Percentiles rank a stretch among this genome's conserved stretches.
phyloP scores from a whole-genome alignment of 2,797 vertebrate species.

The Dicrostonyx torquatus region DNA sequence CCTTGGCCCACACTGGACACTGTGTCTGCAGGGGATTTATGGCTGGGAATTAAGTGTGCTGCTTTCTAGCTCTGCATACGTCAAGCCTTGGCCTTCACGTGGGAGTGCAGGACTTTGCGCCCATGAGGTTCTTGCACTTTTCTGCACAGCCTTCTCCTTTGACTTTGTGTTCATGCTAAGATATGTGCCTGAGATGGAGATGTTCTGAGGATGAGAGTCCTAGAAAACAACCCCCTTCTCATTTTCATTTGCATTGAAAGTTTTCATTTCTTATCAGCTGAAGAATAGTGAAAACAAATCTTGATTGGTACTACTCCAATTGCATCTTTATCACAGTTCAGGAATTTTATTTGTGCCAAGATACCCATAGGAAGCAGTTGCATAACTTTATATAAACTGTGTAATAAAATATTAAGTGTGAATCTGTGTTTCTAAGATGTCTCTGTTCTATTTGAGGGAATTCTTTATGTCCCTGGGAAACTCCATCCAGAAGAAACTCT shows the following conservation, averaged over 20 bases:
- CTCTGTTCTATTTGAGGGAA: neutral
- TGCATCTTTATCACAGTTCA: conserved; percentile 10
- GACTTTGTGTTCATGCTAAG: neutral
- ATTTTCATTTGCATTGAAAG: conserved; percentile 32
- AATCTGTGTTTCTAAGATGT: conserved; percentile 24
- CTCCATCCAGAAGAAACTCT: neutral
- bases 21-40: conserved; percentile 27
- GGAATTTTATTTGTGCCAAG: neutral
- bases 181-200: neutral
- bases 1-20: neutral
- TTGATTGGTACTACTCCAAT: conserved; percentile 5
- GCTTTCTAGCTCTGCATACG: neutral
- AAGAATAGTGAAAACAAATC: conserved; percentile 38
- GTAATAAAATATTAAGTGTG: neutral
- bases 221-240: neutral
- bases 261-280: neutral
- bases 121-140: neutral
- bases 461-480: neutral
- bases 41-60: conserved; percentile 15
- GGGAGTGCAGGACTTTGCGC: neutral
- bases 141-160: neutral
- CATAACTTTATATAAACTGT: conserved; percentile 8
- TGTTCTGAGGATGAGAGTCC: neutral
- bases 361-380: neutral
- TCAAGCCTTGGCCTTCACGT: neutral